Percentiles rank a stretch among this genome's conserved stretches.
These are phyloP conservation scores for Neosilurus mollespiculum DNA, from an alignment of 2,797 vertebrate species.

Conservation along the genomic window DNA sequence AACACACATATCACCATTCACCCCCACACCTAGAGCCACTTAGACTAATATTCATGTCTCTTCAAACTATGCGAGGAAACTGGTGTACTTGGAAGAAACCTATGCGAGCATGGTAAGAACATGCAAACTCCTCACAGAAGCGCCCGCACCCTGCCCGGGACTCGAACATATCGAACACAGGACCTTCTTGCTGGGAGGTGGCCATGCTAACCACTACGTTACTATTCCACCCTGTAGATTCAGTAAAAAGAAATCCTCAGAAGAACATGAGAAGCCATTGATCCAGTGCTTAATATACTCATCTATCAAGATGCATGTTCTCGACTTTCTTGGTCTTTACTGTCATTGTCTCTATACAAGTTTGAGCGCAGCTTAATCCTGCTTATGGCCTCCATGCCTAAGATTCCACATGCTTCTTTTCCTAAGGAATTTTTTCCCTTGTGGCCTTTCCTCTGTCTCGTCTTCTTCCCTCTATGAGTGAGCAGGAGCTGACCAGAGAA, in stretches of 20 bases:
- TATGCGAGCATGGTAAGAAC: too few species aligned
- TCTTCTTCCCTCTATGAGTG: constrained; percentile 25
- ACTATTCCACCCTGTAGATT: neutral
- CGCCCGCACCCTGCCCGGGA: too few species aligned
- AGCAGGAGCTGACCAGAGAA: constrained; percentile 54
- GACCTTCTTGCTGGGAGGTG: too few species aligned
- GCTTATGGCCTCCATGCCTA: constrained; percentile 20
- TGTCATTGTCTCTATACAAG: neutral
- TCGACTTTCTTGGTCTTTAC: neutral
- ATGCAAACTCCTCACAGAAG: too few species aligned
- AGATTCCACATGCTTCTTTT: constrained; percentile 39
- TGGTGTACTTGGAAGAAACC: too few species aligned
- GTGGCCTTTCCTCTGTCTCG: constrained; percentile 11
- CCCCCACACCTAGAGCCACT: too few species aligned
- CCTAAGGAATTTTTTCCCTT: constrained; percentile 51
- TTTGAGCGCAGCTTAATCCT: neutral
- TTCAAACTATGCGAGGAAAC: too few species aligned
- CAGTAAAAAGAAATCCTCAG: neutral
- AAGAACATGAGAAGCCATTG: neutral
- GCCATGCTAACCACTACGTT: too few species aligned
- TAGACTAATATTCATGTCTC: too few species aligned
- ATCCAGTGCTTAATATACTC: neutral
- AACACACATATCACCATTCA: too few species aligned
- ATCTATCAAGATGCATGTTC: neutral
- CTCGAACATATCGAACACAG: too few species aligned